Evolutionary conservation across 2,888 invertebrate genomes (phyloP).

Genomic region (Orthonevra nobilis): DNA sequence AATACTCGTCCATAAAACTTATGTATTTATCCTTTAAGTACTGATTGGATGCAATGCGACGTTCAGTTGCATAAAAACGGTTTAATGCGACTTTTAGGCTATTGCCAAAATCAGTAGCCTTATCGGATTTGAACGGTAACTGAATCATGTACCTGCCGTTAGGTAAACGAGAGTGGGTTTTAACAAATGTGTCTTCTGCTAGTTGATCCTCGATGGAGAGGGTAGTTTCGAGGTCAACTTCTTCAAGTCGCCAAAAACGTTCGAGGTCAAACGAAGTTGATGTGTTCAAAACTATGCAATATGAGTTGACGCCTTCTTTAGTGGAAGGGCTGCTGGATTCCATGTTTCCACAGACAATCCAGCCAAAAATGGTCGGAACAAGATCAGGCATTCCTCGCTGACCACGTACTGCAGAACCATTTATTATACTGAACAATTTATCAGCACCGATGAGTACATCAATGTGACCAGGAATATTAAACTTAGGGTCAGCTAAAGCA

Average conservation of each 20-base stretch:
- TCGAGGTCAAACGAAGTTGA: constrained; percentile 3
- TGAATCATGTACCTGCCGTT: neutral
- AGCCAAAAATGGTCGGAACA: constrained; percentile 11
- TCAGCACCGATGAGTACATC: constrained; percentile 14
- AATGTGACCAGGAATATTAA: neutral
- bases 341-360: neutral
- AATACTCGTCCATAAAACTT: neutral
- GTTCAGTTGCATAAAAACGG: neutral
- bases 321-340: too few species aligned
- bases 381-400: neutral
- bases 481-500: constrained; percentile 16
- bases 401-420: neutral
- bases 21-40: neutral
- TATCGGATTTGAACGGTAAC: neutral
- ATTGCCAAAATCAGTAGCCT: neutral
- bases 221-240: neutral
- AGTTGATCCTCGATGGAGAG: neutral
- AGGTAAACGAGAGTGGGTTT: neutral
- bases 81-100: neutral
- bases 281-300: neutral
- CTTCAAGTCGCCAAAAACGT: neutral
- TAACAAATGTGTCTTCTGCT: neutral
- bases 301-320: neutral
- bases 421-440: constrained; percentile 4
- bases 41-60: neutral